Evolutionary conservation across 2,797 vertebrate species (phyloP).

Genomic region (Diceros bicornis): DNA sequence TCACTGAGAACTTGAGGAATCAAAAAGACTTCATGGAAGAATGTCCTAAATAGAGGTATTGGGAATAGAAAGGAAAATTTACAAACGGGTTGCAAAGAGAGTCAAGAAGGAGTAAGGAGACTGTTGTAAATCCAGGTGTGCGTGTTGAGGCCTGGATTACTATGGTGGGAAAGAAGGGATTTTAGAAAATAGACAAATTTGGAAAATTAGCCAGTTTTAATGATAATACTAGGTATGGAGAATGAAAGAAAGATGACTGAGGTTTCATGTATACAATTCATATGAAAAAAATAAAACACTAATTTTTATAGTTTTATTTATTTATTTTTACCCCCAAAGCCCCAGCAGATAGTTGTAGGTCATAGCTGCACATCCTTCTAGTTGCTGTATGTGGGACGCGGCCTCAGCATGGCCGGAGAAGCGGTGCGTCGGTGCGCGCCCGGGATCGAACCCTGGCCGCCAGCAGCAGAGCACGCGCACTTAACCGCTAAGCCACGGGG

Average conservation of each 20-base stretch:
- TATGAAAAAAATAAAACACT: not conserved
- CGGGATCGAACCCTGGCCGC: too few relatives aligned
- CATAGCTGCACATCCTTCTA: too few relatives aligned
- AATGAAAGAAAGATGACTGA: not conserved
- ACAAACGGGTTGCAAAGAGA: not conserved
- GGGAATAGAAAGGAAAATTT: constrained; percentile 1
- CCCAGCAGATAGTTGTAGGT: too few relatives aligned
- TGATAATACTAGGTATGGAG: not conserved
- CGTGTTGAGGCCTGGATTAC: not conserved
- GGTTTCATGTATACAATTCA: not conserved
- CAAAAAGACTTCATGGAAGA: not conserved
- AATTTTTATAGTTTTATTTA: not conserved
- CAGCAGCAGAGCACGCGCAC: too few relatives aligned
- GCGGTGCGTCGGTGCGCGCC: too few relatives aligned
- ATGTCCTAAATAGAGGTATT: not conserved
- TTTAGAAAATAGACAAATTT: not conserved
- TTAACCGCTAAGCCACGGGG: too few relatives aligned
- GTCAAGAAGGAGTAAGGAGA: not conserved
- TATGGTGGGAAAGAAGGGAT: not conserved
- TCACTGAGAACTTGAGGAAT: not conserved
- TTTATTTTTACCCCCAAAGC: too few relatives aligned
- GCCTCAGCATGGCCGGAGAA: too few relatives aligned
- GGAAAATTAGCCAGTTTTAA: constrained; percentile 18
- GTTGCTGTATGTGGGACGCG: too few relatives aligned
- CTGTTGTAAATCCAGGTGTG: not conserved